Base-by-base conservation (phyloP, 2,888 invertebrate species). In the Drosophila anomalata region DNA sequence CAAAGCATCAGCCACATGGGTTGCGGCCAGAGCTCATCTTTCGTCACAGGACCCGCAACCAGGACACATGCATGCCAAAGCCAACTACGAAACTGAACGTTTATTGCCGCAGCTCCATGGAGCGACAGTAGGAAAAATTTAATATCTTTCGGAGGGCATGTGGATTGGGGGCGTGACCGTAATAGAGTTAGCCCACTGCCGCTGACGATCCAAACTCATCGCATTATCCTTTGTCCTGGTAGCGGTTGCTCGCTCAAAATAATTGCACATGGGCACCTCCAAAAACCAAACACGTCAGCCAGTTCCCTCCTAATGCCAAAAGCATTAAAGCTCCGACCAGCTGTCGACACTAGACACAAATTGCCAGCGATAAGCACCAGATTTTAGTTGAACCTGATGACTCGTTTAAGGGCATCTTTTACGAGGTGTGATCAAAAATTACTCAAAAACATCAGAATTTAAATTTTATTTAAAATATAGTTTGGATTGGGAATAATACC, bases 1-100 rank as follows among this genome's bases (percentile, higher is more conserved):
- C 81, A 78, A 79, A 79, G 77, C 87, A 84, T 86, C 84, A 86
- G 76, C 81, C 84, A 86, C 87, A 84, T 79, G 77, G 77, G 86
- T 83, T 86, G 86, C 60, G 76, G 78, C 77, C 75, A 63, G 78
- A 76, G 82, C 78, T 85, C 86, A 85, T 82, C 80, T 70, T 62
- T 61, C 52, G 54, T 54, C 77, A 75, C 62, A 65, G 61, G 53
- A 55, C 66, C 39, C 65, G 39, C 42, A 26, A 42, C 11, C 66
- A n/a, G 39, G 56, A 51, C 33, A 53, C 72, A 70, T 68, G 65
- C 36, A 33, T 46, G 67, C 69, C 82, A 36, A 39, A 46, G 56
- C 63, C 29, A 29, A 29, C 29, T 8, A 29, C 29, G 29, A 29
- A 29, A 9, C 29, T 44, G 42, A 81, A 69, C 72, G 61, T 75